Base-by-base conservation (phyloP, 2,113 vertebrate species). In the Pycnonotus jocosus region DNA sequence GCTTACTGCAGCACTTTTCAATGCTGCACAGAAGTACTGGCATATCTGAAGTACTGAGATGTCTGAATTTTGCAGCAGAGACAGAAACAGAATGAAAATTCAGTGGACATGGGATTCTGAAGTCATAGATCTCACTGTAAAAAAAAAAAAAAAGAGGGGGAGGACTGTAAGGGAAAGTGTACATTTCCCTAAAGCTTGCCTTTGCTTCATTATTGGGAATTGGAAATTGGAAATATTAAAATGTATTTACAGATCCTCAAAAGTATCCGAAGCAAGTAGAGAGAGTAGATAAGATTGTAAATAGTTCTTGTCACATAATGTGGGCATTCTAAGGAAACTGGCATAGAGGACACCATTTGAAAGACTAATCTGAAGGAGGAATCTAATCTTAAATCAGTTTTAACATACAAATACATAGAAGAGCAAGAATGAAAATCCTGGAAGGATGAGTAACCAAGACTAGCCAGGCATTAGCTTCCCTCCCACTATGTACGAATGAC, bases 1-100 rank as follows among this genome's bases (percentile, higher is more conserved):
- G 92, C 90, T 96, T 90, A 90, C 81, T 81, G 57, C 66, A 95
- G 79, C 93, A 85, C 61, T 92, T 38, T 79, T 89, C 73, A 37
- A 65, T 91, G 58, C 62, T 69, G 84, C 76, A 66, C 81, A 77
- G 58, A 80, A 90, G 68, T 65, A 69, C 37, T 88, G 72, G n/a
- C 9, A 15, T 57, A 27, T 61, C 91, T 90, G 76, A 94, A 90
- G 60, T 70, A 88, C 78, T 81, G 81, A 88, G 24, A 45, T 73
- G 62, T 73, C 71, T 90, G 81, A 85, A 58, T 91, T 92, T 86
- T 91, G 47, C 45, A 79, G 50, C 44, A 72, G 74, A 85, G 61
- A 86, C 51, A 53, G 62, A 91, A 95, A 68, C 42, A 62, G 50
- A 72, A 65, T 15, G 4, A 42, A 90, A 66, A 85, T 54, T 86